Evolutionary conservation across 2,888 invertebrate species (phyloP), one percentile per base, ranked within the genome.

Genomic region (Cheilosia impressa): DNA sequence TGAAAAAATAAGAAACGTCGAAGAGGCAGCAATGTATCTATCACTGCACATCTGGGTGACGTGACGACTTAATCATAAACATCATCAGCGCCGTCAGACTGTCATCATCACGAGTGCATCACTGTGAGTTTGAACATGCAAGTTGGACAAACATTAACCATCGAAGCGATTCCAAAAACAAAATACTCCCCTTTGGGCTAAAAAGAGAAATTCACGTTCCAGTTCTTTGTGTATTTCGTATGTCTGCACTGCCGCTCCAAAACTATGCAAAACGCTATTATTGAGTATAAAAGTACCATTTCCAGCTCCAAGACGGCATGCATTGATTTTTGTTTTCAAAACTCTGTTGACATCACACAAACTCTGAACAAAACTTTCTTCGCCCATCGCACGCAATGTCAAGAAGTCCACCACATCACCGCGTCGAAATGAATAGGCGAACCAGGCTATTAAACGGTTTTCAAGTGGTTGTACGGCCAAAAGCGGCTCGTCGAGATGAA

Each of bases 201-300:
- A 38, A 57, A 63, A 76, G 62, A 73, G 83, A 83, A 83, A 83
- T 63, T 68, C 47, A 57, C 71, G 81, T 71, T 55, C 81, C 60
- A 71, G 58, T 71, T 81, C 58, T 55, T 57, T 52, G 60, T 57
- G n/a, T 4, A 62, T 50, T 31, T 55, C 57, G 17, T 53, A 55
- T 77, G 62, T 62, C 22, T 15, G 62, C 22, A 4, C 27, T 45
- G 31, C 31, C 34, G 62, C 19, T 27, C 22, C 63, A n/a, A 34
- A n/a, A 24, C 34, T 45, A 31, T 52, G 52, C 66, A 17, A 62
- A 72, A 62, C 47, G n/a, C 10, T n/a, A 22, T 41, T 22, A 71
- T 50, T 38, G 24, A 50, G 43, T 22, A 52, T n/a, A n/a, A n/a
- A n/a, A 6, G 13, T 24, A 27, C 4, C 27, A 19, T 31, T 31